Base-by-base conservation (phyloP, 1,140 invertebrate genomes). In the Caerostris extrusa region DNA sequence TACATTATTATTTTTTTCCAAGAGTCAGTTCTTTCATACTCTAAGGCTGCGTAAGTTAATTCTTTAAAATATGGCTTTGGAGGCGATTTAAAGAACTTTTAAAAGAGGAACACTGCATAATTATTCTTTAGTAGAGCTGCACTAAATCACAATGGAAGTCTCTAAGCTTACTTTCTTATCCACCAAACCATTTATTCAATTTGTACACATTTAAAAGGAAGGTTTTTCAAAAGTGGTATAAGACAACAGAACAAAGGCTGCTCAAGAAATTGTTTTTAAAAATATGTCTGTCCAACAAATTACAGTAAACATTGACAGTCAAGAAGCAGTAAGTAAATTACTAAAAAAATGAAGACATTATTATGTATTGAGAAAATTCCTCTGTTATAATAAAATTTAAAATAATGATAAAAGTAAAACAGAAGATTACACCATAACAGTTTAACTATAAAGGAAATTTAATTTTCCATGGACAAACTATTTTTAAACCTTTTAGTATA, bases 61-160 rank as follows among this genome's bases (percentile, higher is more conserved):
- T 56, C 56, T 83, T 57, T 83, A 58, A 83, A 83, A 83, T 83
- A 83, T 83, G 56, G 56, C 82, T 83, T 83, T 83, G 55, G 53
- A 58, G n/a, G 82, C 55, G 56, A 19, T 83, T 83, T 57, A 83
- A 83, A 83, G 82, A 83, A 57, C 55, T 83, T 34, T 55, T 83
- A 57, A 34, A 83, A 83, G 82, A 83, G 19, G n/a, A 7, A n/a
- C 8, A 34, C 61, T 77, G 57, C 56, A 58, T 83, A 83, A 83
- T 83, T 83, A 83, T 83, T 83, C 82, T 83, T 83, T 58, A 57
- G 82, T 6, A n/a, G n/a, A 57, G 82, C n/a, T 19, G 55, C 56
- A n/a, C 14, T 83, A 83, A 83, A 83, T 83, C 82, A 83, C 82
- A 83, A 83, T 83, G 14, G 82, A 34, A 83, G 82, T 83, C 82